Evolutionary conservation across 2,888 invertebrate genomes (phyloP), one percentile per base, ranked within the genome.

Genomic region (Zootermopsis nevadensis): DNA sequence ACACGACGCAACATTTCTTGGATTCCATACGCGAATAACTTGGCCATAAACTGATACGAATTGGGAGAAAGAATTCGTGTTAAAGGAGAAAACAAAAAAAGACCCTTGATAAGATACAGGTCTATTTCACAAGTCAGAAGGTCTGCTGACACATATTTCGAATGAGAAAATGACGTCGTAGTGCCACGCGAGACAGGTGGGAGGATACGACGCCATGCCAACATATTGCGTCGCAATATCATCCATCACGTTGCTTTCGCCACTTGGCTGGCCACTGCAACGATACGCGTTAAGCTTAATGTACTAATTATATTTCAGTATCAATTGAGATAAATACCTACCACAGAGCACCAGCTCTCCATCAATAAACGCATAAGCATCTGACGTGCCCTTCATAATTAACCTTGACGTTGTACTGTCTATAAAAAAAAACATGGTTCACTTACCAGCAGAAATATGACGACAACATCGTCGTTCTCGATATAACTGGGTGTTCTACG

Each of bases 331-430:
- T 19, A 66, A 66, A 66, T 15, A n/a, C 66, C 2, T 30, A 19
- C 3, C 19, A 48, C 0, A n/a, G 27, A 1, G 8, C 30, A 10
- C 66, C 27, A 66, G 27, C 48, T 12, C 27, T n/a, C n/a, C 66
- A 66, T 1, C 27, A n/a, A 30, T 19, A 33, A 69, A 69, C 8
- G 22, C 33, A 33, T 33, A 3, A 33, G 19, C 12, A 33, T 27
- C 22, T 15, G 3, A n/a, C 31, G 33, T 69, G 74, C 35, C 35
- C 74, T 38, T 74, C 74, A 38, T n/a, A n/a, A 4, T 24, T 74
- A n/a, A 74, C 74, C 74, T 74, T 74, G 74, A 74, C 31, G 69
- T 15, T 33, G 69, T 69, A 33, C 35, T n/a, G 48, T 48, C 48
- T 48, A 38, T 0, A 8, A 48, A 48, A 8, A n/a, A 74, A 74